Conservation (phyloP, 2,113 vertebrate species). For the Gymnocephalus cernua region DNA sequence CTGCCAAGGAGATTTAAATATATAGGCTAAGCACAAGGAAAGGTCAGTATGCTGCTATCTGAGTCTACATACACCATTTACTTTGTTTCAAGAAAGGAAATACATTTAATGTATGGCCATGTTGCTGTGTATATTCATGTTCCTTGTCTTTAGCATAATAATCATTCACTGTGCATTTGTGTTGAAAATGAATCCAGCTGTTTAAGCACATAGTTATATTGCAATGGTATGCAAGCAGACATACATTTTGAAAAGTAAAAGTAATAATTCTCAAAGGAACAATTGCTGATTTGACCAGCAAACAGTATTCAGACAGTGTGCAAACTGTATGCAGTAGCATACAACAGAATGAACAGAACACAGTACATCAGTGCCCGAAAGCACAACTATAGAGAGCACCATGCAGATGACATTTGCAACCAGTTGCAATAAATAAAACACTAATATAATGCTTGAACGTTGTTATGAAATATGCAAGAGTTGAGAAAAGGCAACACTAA, state of each 20-base stretch:
- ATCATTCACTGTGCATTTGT: neutral
- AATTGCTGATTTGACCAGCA: neutral
- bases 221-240: neutral
- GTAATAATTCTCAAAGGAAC: neutral
- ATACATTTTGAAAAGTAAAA: neutral
- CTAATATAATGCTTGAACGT: constrained; percentile 42
- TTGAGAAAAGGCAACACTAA: constrained; percentile 41
- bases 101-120: neutral
- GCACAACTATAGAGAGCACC: constrained; percentile 15
- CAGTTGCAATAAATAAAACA: constrained; percentile 59
- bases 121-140: neutral
- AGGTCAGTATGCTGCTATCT: constrained; percentile 37
- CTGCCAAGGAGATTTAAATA: constrained; percentile 67
- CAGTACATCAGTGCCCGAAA: neutral
- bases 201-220: neutral
- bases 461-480: constrained; percentile 58
- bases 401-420: constrained; percentile 22
- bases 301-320: neutral
- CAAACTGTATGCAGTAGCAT: neutral
- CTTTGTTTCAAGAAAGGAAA: constrained; percentile 42
- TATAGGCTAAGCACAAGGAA: constrained; percentile 14
- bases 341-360: neutral
- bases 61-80: constrained; percentile 13
- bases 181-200: neutral
- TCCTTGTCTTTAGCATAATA: neutral